Evolutionary conservation across 2,797 vertebrate genomes (phyloP).

Genomic region (Scyliorhinus canicula): DNA sequence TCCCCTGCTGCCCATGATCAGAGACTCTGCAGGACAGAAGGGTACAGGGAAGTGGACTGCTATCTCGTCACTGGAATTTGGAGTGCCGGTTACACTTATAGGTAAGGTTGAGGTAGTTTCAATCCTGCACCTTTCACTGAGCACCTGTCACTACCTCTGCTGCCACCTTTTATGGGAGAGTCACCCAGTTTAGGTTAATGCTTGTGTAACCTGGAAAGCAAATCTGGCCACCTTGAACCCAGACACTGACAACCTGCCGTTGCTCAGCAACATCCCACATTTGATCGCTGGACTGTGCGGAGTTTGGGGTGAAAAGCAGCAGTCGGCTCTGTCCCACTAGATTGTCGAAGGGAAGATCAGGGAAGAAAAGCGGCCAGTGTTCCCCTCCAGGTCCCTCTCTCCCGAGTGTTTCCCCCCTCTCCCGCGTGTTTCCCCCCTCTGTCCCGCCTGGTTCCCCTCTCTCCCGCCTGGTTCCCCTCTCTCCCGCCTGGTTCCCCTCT

Average conservation of each 20-base stretch:
- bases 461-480: no score
- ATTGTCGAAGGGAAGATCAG: no score
- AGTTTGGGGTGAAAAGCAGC: background rate
- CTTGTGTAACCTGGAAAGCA: background rate
- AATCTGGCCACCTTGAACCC: background rate
- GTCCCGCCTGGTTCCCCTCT: no score
- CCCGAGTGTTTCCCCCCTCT: no score
- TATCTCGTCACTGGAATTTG: constrained; percentile 87
- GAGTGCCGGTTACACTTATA: constrained; percentile 88
- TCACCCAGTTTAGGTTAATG: background rate
- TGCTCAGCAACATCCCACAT: background rate
- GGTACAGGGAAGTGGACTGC: constrained; percentile 98
- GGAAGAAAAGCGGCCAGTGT: no score
- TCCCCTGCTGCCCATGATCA: constrained; percentile 85
- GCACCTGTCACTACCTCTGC: background rate
- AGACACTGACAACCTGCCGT: background rate
- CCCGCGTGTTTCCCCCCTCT: no score
- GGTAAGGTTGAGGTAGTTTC: constrained; percentile 58
- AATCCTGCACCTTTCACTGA: background rate
- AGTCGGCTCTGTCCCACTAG: background rate
- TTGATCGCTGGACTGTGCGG: background rate
- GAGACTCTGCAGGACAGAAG: constrained; percentile 92
- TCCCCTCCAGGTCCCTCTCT: no score
- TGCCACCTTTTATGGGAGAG: background rate
- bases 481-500: no score